phyloP scores from a whole-genome alignment of 2,888 invertebrate species.

The Zaprionus bogoriensis region DNA sequence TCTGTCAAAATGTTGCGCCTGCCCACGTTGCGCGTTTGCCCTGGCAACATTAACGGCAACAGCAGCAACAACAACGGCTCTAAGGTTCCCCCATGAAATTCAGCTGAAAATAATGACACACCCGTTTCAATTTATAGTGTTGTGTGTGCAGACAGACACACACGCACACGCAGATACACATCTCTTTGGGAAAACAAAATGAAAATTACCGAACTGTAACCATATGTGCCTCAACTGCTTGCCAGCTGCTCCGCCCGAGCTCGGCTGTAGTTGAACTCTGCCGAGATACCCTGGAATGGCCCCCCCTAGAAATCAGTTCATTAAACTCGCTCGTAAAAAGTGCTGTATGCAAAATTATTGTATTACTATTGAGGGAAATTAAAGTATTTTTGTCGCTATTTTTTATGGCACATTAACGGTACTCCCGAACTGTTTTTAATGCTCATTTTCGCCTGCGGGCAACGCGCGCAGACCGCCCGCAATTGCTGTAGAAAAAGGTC shows the following conservation, averaged over 20 bases:
- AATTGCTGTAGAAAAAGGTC: slow-evolving; percentile 61
- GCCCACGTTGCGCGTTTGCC: slow-evolving; percentile 65
- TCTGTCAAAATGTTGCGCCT: slow-evolving; percentile 71
- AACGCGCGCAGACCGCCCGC: slow-evolving; percentile 50
- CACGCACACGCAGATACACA: slow-evolving; percentile 53
- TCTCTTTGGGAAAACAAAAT: slow-evolving; percentile 69
- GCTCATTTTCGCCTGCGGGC: slow-evolving; percentile 8
- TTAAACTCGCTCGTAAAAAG: slow-evolving; percentile 46
- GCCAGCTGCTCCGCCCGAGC: slow-evolving; percentile 61
- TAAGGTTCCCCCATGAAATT: slow-evolving; percentile 54
- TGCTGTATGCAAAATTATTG: slow-evolving; percentile 2
- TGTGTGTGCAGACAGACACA: slow-evolving; percentile 25
- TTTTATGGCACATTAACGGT: slow-evolving; percentile 12
- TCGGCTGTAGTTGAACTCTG: slow-evolving; percentile 35
- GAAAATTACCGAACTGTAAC: slow-evolving; percentile 77
- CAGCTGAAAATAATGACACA: slow-evolving; percentile 78
- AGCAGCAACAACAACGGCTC: slow-evolving; percentile 1
- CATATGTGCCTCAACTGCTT: slow-evolving; percentile 57
- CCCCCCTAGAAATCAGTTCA: slow-evolving; percentile 9
- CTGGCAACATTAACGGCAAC: not conserved
- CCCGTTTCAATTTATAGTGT: slow-evolving; percentile 72
- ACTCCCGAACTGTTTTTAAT: slow-evolving; percentile 26
- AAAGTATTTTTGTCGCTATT: slow-evolving; percentile 16
- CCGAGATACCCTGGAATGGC: slow-evolving; percentile 34
- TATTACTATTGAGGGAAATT: slow-evolving; percentile 44